Percentiles rank a stretch among this genome's conserved stretches.
Conservation (phyloP, 2,888 invertebrate genomes). For the Melipona bicolor region DNA sequence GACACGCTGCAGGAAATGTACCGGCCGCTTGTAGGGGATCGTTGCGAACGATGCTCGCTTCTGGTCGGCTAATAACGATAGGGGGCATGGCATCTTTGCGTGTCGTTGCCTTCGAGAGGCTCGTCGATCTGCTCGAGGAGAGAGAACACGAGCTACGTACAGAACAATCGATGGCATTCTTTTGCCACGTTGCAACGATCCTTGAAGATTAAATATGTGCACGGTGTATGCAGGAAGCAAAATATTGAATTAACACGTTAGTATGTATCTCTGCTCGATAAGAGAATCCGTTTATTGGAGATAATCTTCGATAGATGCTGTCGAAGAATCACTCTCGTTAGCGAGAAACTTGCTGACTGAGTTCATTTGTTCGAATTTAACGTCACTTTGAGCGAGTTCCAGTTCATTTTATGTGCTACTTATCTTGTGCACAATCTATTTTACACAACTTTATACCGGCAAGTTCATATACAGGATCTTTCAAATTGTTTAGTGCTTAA, state of each 20-base stretch:
- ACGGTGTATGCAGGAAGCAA: not conserved
- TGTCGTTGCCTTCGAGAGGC: not conserved
- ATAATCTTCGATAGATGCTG: not conserved
- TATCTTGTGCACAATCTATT: no score
- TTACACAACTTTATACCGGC: no score
- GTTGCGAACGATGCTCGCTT: constrained; percentile 28
- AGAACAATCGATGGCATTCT: not conserved
- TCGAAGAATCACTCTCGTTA: not conserved
- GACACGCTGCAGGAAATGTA: constrained; percentile 43
- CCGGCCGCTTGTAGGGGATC: constrained; percentile 15
- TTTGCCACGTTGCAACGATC: not conserved
- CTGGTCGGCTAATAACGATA: constrained; percentile 35
- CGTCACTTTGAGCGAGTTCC: no score
- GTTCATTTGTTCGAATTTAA: no score
- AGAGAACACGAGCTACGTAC: not conserved
- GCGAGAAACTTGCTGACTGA: not conserved
- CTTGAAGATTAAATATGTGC: not conserved
- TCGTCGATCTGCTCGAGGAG: not conserved
- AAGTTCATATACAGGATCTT: no score
- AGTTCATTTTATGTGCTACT: no score
- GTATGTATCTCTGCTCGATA: not conserved
- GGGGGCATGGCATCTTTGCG: constrained; percentile 5
- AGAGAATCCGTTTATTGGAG: not conserved
- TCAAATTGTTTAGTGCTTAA: no score
- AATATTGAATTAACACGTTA: constrained; percentile 6